Conservation (phyloP, 1,140 invertebrate species). For the Pogonomyrmex californicus region DNA sequence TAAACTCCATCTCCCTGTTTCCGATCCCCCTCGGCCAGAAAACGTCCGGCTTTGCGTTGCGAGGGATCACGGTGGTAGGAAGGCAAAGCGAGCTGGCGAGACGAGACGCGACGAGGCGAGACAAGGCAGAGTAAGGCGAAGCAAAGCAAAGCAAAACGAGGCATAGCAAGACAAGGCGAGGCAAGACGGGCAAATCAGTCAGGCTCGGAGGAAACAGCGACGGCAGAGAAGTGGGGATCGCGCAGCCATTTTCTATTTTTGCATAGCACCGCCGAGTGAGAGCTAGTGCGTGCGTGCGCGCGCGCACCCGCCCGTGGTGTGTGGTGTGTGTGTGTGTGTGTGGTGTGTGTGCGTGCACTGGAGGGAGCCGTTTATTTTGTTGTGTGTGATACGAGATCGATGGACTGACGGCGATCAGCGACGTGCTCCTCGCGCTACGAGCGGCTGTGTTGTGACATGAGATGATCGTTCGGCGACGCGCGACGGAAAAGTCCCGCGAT, state of each 20-base stretch:
- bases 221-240: conserved; percentile 78
- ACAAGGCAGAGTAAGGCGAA: not conserved
- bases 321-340: conserved; percentile 80
- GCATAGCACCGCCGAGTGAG: conserved; percentile 84
- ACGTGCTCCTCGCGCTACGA: conserved; percentile 42
- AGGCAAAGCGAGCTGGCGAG: not conserved
- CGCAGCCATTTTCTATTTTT: conserved; percentile 87
- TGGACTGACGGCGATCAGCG: conserved; percentile 74
- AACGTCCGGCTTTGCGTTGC: conserved; percentile 18
- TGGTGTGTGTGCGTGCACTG: conserved; percentile 77
- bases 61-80: conserved; percentile 64
- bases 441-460: conserved; percentile 68
- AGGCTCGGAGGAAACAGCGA: conserved; percentile 52
- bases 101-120: conserved; percentile 9
- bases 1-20: conserved; percentile 14
- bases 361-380: conserved; percentile 23
- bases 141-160: not conserved
- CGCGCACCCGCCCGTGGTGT: conserved; percentile 82
- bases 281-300: conserved; percentile 76
- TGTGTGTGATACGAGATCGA: conserved; percentile 78
- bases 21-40: conserved; percentile 11
- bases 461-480: conserved; percentile 75
- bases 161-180: not conserved
- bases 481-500: conserved; percentile 61
- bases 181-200: not conserved